These are phyloP conservation scores for Cheilosia variabilis DNA, from an alignment of 2,888 invertebrate genomes.

Conservation along the genomic window DNA sequence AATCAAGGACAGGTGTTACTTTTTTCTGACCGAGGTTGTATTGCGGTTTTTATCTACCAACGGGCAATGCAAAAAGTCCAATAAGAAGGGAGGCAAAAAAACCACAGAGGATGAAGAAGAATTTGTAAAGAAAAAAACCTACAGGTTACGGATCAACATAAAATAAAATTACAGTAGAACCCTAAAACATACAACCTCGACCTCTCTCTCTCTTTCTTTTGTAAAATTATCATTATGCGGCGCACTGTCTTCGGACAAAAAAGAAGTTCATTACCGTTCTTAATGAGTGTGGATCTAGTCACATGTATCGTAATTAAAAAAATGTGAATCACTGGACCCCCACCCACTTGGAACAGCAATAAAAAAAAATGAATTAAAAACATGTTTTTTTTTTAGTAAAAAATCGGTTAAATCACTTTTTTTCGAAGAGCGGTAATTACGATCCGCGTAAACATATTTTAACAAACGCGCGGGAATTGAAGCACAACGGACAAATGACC, in stretches of 20 bases:
- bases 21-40: constrained; percentile 19
- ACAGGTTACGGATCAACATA: not conserved
- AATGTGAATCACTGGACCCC: constrained; percentile 84
- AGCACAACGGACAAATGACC: constrained; percentile 63
- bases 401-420: constrained; percentile 21
- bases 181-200: constrained; percentile 11
- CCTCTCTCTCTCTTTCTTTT: constrained; percentile 14
- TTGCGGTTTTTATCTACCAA: constrained; percentile 13
- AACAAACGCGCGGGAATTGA: constrained; percentile 61
- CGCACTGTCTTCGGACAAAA: not conserved
- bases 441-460: constrained; percentile 10
- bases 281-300: constrained; percentile 85
- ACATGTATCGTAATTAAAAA: constrained; percentile 79
- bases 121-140: not conserved
- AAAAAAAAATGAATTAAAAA: constrained; percentile 14
- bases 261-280: constrained; percentile 81
- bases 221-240: not conserved
- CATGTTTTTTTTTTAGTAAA: not conserved
- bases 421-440: constrained; percentile 34
- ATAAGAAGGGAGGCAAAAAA: constrained; percentile 6
- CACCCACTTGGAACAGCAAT: constrained; percentile 84
- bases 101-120: not conserved
- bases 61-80: not conserved
- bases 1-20: constrained; percentile 48
- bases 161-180: constrained; percentile 26